Conservation (phyloP, 2,797 vertebrate genomes). For the Hydrophis major region DNA sequence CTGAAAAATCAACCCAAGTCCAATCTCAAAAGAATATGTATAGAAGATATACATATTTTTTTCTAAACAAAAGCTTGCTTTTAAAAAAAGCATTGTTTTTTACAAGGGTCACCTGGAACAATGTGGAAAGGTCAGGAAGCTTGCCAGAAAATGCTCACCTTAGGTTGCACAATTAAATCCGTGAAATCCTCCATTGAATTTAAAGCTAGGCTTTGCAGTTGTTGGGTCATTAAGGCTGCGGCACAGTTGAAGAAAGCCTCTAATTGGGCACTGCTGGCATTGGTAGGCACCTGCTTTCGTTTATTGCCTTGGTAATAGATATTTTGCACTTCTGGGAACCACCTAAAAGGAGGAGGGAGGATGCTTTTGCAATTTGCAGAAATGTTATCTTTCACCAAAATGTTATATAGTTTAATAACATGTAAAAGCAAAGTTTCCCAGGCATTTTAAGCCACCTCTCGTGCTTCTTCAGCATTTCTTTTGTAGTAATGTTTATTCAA, state of each 20-base stretch:
- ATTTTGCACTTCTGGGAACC: conserved; percentile 82
- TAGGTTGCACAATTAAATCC: conserved; percentile 74
- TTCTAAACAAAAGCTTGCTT: conserved; percentile 9
- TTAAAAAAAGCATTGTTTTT: neutral
- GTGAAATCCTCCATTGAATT: conserved; percentile 83
- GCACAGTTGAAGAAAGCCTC: conserved; percentile 82
- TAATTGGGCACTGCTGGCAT: conserved; percentile 67
- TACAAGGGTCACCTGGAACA: neutral
- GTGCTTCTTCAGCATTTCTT: neutral
- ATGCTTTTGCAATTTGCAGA: neutral
- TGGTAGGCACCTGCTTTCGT: conserved; percentile 72
- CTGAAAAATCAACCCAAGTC: neutral
- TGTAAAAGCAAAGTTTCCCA: neutral
- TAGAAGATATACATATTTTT: neutral
- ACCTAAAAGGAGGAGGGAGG: conserved; percentile 71
- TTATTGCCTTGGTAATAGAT: conserved; percentile 79
- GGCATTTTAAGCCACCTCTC: neutral
- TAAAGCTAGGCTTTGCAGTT: conserved; percentile 80
- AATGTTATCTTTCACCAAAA: neutral
- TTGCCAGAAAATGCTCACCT: conserved; percentile 61
- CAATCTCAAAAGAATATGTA: neutral
- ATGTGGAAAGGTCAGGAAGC: neutral
- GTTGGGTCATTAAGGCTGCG: conserved; percentile 81
- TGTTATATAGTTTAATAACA: neutral
- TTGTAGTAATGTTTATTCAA: neutral